These are phyloP conservation scores for Poeciliopsis infans DNA, from an alignment of 2,797 vertebrate species.

Conservation along the genomic window DNA sequence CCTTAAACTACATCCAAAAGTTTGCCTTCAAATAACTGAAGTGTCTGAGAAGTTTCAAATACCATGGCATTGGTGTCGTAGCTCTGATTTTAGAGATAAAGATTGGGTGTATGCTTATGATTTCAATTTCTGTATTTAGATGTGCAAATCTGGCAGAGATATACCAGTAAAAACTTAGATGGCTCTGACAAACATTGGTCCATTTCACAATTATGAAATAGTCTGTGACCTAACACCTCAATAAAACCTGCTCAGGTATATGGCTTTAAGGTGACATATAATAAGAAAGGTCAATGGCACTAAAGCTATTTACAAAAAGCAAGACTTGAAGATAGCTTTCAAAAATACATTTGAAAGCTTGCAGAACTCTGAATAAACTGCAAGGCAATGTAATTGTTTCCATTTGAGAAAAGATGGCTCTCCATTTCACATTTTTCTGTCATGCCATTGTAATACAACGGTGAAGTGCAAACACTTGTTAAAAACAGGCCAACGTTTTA, in stretches of 20 bases:
- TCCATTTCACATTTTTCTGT: conserved; percentile 12
- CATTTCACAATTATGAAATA: not conserved
- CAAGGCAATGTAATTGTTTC: conserved; percentile 5
- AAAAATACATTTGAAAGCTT: conserved; percentile 1
- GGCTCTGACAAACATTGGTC: not conserved
- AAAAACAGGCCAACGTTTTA: conserved; percentile 32
- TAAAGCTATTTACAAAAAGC: not conserved
- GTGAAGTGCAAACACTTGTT: conserved; percentile 34
- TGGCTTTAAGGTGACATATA: not conserved
- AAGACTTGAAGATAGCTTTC: not conserved
- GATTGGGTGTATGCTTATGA: too few species aligned
- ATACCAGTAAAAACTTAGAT: not conserved
- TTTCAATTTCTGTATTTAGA: not conserved
- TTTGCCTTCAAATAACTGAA: not conserved
- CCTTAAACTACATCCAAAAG: not conserved
- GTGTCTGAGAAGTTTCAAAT: not conserved
- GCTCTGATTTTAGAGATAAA: not conserved
- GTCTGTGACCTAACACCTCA: not conserved
- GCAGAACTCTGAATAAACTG: conserved; percentile 10
- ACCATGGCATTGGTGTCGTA: not conserved
- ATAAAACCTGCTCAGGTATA: not conserved
- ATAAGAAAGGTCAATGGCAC: not conserved
- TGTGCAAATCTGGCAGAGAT: not conserved
- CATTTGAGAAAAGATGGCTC: conserved; percentile 26
- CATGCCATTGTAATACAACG: conserved; percentile 20